Percentiles rank a stretch among this genome's conserved stretches.
Conservation (phyloP, 2,113 vertebrate genomes). For the Cyprinodon variegatus region DNA sequence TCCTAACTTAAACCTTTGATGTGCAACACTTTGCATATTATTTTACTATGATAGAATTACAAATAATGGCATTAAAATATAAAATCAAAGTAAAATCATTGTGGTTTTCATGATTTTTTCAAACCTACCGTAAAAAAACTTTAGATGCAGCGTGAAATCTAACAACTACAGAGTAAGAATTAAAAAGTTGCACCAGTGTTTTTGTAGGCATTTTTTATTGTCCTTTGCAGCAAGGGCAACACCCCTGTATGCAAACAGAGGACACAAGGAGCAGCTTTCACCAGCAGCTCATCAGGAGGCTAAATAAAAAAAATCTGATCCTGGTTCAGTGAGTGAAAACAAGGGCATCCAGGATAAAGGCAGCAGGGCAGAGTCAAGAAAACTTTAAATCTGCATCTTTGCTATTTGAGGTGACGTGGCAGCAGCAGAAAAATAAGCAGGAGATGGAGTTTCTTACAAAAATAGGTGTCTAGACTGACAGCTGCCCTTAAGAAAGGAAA, state of each 20-base stretch:
- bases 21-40: not conserved
- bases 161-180: not conserved
- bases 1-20: not conserved
- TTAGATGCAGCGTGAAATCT: too few relatives aligned
- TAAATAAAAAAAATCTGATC: conserved; percentile 4
- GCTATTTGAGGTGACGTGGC: not conserved
- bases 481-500: not conserved
- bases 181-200: not conserved
- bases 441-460: not conserved
- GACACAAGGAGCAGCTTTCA: conserved; percentile 26
- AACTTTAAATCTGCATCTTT: not conserved
- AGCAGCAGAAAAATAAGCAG: not conserved
- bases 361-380: not conserved
- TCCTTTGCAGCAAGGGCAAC: not conserved
- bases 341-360: conserved; percentile 2
- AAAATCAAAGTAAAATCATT: too few relatives aligned
- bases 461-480: not conserved
- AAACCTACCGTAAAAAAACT: too few relatives aligned
- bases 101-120: too few relatives aligned
- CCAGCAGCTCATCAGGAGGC: conserved; percentile 11
- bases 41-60: not conserved
- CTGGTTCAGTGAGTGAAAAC: not conserved
- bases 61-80: not conserved
- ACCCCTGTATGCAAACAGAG: conserved; percentile 2
- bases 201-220: not conserved